Base-by-base conservation (phyloP, 2,113 vertebrate species). In the Siniperca chuatsi region DNA sequence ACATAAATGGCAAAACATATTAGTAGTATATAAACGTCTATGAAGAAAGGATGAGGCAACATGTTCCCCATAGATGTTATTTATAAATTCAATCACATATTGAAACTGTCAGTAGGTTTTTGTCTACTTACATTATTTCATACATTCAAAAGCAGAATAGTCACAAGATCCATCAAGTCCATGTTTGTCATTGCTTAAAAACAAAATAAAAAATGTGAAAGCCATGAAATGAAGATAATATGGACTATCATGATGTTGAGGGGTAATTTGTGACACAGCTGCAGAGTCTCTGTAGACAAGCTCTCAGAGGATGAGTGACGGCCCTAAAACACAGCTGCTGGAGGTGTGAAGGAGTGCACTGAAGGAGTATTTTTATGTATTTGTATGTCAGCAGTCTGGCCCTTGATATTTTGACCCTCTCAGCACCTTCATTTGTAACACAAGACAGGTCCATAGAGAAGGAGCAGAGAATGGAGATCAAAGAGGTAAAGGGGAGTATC, bases 351-450 rank as follows among this genome's bases (percentile, higher is more conserved):
- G 85, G 68, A 74, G 79, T 29, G 29, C 84, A 50, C 75, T 4
- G 37, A 66, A 81, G 85, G 44, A 86, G 71, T 52, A 75, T 77
- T 54, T 84, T 20, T 73, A 18, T 62, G 61, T 71, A 78, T 83
- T 75, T 82, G 50, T 81, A 66, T 65, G 66, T 89, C 88, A 91
- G 71, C 74, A 79, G 77, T 79, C 29, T 83, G 86, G 75, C 79
- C 69, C 68, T 83, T 6, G 78, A 90, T 90, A 81, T 71, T 80
- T 69, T 89, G 65, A 90, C 86, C 88, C 81, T 83, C 87, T 90
- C 90, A 86, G 81, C 85, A 68, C 83, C 86, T 82, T 88, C 88
- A 91, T 90, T 89, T 89, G 81, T 90, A 88, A 90, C 83, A 84
- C 40, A 75, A 89, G 87, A 90, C 80, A 85, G 20, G 50, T 66